Base-by-base conservation (phyloP, 2,888 invertebrate genomes). In the Lapara coniferarum region DNA sequence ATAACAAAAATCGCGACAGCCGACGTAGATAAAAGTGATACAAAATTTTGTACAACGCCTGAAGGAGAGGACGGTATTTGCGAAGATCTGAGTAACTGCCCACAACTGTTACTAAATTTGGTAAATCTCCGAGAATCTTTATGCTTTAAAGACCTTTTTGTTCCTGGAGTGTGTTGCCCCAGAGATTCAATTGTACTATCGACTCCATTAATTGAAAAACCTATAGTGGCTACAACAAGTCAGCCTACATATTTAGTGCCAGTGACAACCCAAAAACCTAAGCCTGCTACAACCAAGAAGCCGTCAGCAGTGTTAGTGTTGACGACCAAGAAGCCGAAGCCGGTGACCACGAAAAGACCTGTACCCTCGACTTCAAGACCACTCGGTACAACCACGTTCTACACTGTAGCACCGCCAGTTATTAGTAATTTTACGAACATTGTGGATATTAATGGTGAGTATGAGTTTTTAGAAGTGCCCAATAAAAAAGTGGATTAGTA, bases 161-260 rank as follows among this genome's bases (percentile, higher is more conserved):
- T 97, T 2, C 98, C 98, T 0, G 98, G 98, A 1, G 98, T 98
- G 2, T 98, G 98, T 83, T 98, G 98, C 86, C 98, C 98, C 10
- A 89, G 93, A 78, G 93, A 92, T 78, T 91, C 84, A 0, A 81
- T 91, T 5, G 83, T 89, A n/a, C 81, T 87, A 6, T 78, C 86
- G 1, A 85, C 86, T 0, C 78, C 82, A 2, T 77, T 79, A n/a
- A 70, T 80, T 13, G 93, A 93, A 71, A 89, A 83, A 37, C 90
- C 93, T 10, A 79, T 89, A 0, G 68, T 89, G 2, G 77, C 87
- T 0, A 88, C 92, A 0, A 91, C 93, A 0, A 89, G 84, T 70
- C 91, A 89, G 56, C 92, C 94, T 0, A 93, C 94, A 0, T 90
- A 89, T 75, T 77, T 92, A 70, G 83, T 91, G 6, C 92, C 94